Evolutionary conservation across 1,140 invertebrate genomes (phyloP).

Genomic region (Papilio aristodemus): DNA sequence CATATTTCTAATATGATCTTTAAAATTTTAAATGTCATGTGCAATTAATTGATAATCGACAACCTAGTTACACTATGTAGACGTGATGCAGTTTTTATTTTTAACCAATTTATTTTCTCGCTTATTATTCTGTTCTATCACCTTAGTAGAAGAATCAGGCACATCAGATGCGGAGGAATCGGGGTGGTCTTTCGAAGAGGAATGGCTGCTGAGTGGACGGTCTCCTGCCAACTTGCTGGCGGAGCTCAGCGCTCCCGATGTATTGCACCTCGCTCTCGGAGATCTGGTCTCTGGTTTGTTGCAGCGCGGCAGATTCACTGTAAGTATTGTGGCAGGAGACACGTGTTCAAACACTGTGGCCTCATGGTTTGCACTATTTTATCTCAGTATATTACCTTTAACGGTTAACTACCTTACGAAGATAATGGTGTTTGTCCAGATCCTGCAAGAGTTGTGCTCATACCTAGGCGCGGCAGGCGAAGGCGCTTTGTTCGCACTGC

Average conservation of each 20-base stretch:
- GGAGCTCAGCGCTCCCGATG: conserved; percentile 36
- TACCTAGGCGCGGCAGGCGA: conserved; percentile 53
- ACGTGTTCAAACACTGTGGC: background rate
- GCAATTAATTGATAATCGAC: no score
- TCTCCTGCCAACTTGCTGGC: conserved; percentile 54
- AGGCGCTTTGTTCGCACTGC: conserved; percentile 63
- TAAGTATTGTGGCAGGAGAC: conserved; percentile 35
- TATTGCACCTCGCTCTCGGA: conserved; percentile 48
- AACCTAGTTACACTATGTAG: no score
- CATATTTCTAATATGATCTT: no score
- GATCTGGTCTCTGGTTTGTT: conserved; percentile 55
- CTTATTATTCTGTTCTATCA: background rate
- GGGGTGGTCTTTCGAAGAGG: conserved; percentile 55
- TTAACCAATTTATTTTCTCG: background rate
- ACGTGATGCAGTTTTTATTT: background rate
- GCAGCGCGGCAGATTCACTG: conserved; percentile 56
- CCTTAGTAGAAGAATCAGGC: conserved; percentile 64
- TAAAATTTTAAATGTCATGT: no score
- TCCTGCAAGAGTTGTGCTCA: conserved; percentile 63
- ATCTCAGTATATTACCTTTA: background rate
- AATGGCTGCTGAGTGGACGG: conserved; percentile 54
- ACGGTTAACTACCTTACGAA: background rate
- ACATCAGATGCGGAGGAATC: conserved; percentile 62
- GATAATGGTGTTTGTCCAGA: conserved; percentile 37
- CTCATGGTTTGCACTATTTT: no score